A percentile compares a stretch with the other conserved stretches of the same genome.
Evolutionary conservation across 2,797 vertebrate genomes (phyloP).

Genomic region (Sebastes iracundus): DNA sequence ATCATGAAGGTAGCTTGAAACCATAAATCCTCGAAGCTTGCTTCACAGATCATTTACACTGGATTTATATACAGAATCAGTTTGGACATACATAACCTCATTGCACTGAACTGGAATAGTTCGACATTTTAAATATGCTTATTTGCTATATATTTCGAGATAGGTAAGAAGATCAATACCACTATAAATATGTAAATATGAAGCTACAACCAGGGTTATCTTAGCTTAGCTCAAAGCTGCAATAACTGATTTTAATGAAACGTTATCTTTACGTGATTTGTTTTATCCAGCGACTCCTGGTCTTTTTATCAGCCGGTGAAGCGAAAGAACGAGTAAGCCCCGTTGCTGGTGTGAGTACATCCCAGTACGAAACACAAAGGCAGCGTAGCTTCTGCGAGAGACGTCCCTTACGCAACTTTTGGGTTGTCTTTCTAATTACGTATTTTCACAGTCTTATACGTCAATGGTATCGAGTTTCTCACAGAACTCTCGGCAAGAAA

Average conservation of each 20-base stretch:
- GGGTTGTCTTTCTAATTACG: too few species aligned
- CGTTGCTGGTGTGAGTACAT: too few species aligned
- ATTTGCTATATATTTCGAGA: background rate
- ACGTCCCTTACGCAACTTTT: too few species aligned
- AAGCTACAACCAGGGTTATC: background rate
- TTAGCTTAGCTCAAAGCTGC: background rate
- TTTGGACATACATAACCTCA: conserved; percentile 40
- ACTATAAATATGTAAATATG: background rate
- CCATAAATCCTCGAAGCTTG: conserved; percentile 31
- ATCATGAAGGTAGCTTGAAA: conserved; percentile 46
- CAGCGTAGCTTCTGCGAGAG: too few species aligned
- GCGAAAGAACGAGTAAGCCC: too few species aligned
- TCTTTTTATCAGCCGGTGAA: too few species aligned
- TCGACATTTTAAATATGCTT: conserved; percentile 30
- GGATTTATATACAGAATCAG: conserved; percentile 63
- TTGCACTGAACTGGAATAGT: conserved; percentile 38
- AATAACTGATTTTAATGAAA: too few species aligned
- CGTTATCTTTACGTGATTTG: too few species aligned
- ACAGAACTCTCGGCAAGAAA: background rate
- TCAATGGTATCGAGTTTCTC: background rate
- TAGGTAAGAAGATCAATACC: background rate
- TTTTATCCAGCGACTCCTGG: too few species aligned
- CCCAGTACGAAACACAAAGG: too few species aligned
- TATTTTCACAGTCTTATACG: too few species aligned
- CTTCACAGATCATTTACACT: conserved; percentile 51